Percentiles rank a stretch among this genome's conserved stretches.
Conservation (phyloP, 2,113 vertebrate genomes). For the Pedetes capensis region DNA sequence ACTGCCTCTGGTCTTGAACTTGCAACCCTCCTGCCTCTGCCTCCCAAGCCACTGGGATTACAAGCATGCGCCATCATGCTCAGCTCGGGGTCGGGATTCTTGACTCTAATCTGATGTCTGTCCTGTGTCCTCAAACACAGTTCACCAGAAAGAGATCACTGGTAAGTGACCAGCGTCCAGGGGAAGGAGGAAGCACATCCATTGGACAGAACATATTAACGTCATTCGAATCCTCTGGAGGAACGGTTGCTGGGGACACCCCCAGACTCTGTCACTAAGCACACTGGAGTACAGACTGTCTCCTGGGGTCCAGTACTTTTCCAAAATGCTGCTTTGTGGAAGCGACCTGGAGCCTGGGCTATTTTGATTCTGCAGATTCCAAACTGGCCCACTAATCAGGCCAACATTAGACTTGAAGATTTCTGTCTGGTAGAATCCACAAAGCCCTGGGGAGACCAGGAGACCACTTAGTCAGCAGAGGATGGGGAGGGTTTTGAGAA, state of each 20-base stretch:
- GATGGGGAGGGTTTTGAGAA: background rate
- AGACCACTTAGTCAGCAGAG: background rate
- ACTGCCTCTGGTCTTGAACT: no score
- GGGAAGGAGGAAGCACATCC: background rate
- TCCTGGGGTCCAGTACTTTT: background rate
- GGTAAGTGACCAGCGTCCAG: background rate
- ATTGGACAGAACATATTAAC: background rate
- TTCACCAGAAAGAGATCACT: background rate
- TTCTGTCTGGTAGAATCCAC: background rate
- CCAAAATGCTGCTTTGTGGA: background rate
- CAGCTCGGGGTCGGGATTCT: no score
- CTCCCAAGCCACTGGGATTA: no score
- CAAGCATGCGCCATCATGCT: no score
- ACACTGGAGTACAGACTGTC: rapidly evolving
- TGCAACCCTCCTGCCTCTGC: no score
- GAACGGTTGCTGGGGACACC: background rate
- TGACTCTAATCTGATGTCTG: background rate
- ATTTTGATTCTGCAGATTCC: background rate
- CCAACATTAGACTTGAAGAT: background rate
- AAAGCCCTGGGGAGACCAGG: background rate
- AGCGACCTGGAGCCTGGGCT: background rate
- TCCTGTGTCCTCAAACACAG: background rate
- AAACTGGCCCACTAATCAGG: background rate
- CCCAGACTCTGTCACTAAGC: background rate
- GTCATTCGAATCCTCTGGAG: background rate